Conservation (phyloP, 2,797 vertebrate genomes). For the Loris lydekkerianus region DNA sequence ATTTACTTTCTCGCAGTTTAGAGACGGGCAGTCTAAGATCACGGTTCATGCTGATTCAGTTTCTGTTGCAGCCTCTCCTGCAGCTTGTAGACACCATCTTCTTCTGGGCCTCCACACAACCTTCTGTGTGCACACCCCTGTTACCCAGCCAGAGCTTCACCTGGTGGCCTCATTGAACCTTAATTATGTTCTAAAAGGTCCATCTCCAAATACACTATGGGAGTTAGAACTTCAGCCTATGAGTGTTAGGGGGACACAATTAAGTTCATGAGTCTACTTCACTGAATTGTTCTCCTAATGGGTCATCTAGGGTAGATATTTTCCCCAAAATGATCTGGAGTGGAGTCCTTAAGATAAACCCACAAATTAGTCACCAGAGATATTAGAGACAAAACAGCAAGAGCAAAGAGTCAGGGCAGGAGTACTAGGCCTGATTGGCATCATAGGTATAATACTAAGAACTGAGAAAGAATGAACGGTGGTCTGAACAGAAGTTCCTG, state of each 20-base stretch:
- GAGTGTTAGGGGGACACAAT: background rate
- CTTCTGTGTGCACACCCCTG: background rate
- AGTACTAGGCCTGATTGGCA: background rate
- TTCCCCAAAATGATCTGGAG: background rate
- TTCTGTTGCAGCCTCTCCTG: background rate
- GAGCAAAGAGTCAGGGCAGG: background rate
- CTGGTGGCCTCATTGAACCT: background rate
- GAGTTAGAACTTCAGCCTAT: background rate
- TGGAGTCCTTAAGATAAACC: background rate
- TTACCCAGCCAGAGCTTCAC: background rate
- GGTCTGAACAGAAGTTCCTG: background rate
- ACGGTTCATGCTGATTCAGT: background rate
- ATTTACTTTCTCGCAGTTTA: background rate
- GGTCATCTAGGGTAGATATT: background rate
- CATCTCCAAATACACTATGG: background rate
- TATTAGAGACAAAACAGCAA: background rate
- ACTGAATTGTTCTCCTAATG: background rate
- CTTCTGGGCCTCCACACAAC: accelerated
- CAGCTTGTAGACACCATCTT: too few species aligned
- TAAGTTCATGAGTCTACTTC: background rate
- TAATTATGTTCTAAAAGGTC: background rate
- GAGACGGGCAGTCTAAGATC: background rate
- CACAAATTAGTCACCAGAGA: background rate
- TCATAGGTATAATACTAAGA: too few species aligned
- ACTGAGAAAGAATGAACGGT: background rate